Evolutionary conservation across 2,113 vertebrate genomes (phyloP).

Genomic region (Tragelaphus scriptus): DNA sequence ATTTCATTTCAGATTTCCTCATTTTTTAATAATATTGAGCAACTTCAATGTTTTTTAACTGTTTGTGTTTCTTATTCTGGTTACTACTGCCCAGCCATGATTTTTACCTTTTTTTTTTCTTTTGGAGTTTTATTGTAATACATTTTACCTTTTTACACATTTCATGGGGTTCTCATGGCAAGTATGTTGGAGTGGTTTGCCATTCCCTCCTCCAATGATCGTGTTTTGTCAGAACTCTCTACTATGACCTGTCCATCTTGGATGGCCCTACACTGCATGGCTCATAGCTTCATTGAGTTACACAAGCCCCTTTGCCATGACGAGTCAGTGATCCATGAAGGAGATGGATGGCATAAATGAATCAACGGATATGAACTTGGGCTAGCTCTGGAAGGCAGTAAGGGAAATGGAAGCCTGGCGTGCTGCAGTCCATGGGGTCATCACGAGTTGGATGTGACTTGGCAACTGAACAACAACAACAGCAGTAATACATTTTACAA

Average conservation of each 20-base stretch:
- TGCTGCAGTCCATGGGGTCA: background rate
- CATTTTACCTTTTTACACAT: background rate
- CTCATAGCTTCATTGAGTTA: background rate
- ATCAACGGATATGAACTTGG: background rate
- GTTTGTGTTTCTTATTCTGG: background rate
- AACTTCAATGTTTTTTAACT: background rate
- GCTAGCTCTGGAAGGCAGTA: background rate
- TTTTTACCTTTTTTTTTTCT: background rate
- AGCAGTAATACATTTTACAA: background rate
- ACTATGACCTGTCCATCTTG: background rate
- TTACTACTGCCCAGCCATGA: background rate
- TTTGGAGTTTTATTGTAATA: background rate
- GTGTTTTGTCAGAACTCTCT: background rate
- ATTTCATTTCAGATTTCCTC: background rate
- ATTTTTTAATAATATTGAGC: background rate
- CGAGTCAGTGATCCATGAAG: background rate
- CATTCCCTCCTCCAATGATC: background rate
- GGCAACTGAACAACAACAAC: background rate
- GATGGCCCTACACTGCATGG: background rate
- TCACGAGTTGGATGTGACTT: background rate
- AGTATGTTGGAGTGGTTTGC: background rate
- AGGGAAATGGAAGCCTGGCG: rapidly evolving
- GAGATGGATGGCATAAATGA: background rate
- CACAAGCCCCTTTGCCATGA: background rate
- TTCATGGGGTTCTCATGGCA: background rate